Conservation (phyloP, 2,113 vertebrate genomes). For the Caranx melampygus region DNA sequence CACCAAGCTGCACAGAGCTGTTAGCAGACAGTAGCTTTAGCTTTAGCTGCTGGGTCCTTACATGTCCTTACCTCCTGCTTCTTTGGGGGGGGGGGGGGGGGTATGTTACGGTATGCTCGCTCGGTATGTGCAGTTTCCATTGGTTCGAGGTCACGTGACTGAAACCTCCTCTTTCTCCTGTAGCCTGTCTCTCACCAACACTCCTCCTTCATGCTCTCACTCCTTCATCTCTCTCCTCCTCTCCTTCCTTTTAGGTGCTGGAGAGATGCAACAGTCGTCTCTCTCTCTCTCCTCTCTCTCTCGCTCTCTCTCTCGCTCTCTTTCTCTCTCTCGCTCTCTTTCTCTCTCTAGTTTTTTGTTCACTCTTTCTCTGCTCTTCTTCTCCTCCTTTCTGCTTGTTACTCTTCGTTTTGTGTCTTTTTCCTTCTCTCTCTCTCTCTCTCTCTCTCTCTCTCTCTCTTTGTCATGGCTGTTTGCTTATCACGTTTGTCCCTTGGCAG, state of each 20-base stretch:
- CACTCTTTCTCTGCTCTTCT: not conserved
- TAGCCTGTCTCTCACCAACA: not conserved
- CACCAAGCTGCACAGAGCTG: too few species aligned
- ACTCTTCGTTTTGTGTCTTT: not conserved
- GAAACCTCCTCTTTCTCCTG: not conserved
- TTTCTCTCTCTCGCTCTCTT: not conserved
- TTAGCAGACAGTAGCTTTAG: too few species aligned
- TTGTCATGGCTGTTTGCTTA: not conserved
- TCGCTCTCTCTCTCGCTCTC: not conserved
- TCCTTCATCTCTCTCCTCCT: not conserved
- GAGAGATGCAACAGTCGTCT: constrained; percentile 6
- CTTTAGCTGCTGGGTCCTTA: too few species aligned
- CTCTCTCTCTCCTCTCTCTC: not conserved
- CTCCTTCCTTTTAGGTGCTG: constrained; percentile 62
- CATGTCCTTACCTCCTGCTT: not conserved
- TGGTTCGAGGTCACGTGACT: not conserved
- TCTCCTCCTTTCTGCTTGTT: not conserved
- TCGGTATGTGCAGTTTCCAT: not conserved
- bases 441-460: not conserved
- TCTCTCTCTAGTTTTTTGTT: not conserved
- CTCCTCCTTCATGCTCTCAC: not conserved
- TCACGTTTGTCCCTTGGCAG: not conserved
- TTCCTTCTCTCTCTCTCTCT: not conserved
- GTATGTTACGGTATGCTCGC: not conserved
- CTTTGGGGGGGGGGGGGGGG: not conserved